Conservation (phyloP, 92 coral and sea anemone species). For the Epizoanthus fatuus region DNA sequence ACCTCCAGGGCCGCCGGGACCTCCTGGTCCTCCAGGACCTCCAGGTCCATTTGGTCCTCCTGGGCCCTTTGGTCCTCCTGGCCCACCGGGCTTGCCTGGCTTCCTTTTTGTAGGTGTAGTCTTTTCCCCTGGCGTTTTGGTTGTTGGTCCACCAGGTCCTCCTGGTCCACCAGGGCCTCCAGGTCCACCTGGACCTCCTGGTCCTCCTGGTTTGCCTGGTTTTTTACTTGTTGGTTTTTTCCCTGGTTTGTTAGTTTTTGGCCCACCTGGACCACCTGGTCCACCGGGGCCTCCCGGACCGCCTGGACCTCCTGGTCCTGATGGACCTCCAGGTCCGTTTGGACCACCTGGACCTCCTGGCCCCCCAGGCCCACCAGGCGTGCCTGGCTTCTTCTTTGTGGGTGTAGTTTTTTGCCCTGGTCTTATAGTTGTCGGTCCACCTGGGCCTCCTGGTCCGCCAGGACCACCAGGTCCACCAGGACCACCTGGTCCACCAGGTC, state of each 20-base stretch:
- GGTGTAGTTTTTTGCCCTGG: constrained; percentile 54
- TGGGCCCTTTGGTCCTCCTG: constrained; percentile 69
- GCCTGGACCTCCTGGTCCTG: constrained; percentile 87
- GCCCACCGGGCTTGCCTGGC: constrained; percentile 54
- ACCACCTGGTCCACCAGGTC: constrained; percentile 84
- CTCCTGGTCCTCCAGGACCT: constrained; percentile 86
- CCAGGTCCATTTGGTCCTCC: constrained; percentile 67
- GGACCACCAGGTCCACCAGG: constrained; percentile 90
- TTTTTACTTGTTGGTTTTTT: constrained; percentile 44
- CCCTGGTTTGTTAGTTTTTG: constrained; percentile 46
- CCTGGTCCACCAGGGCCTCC: constrained; percentile 83
- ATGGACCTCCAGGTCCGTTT: constrained; percentile 90
- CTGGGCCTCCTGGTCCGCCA: constrained; percentile 82
- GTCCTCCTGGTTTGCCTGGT: constrained; percentile 83
- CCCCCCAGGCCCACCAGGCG: constrained; percentile 72
- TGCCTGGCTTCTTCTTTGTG: constrained; percentile 30
- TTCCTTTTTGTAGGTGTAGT: constrained; percentile 71
- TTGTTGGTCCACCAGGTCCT: constrained; percentile 87
- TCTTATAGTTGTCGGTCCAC: constrained; percentile 47
- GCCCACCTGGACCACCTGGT: constrained; percentile 91
- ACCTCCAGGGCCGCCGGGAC: constrained; percentile 73
- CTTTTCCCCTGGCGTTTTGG: constrained; percentile 65
- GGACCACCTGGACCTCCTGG: constrained; percentile 83
- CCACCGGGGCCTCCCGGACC: constrained; percentile 96
- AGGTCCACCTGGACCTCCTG: constrained; percentile 89